Evolutionary conservation across 2,797 vertebrate genomes (phyloP), one percentile per base, ranked within the genome.

Genomic region (Chromobotia macracanthus): DNA sequence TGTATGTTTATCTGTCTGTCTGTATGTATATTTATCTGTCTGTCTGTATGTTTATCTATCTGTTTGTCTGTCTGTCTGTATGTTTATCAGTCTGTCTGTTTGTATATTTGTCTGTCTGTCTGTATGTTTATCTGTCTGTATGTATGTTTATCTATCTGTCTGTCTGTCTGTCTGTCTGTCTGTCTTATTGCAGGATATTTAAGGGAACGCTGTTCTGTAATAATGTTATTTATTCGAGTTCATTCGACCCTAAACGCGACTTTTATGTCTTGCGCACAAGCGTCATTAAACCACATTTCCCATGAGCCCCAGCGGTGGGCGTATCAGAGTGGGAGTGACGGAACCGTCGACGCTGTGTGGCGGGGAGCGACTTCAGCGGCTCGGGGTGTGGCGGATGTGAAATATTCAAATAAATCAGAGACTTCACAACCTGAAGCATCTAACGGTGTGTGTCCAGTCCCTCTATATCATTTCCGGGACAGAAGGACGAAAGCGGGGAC

Each of bases 371-470:
- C 88, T 92, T 90, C 87, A 78, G 68, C 69, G 12, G 77, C 84
- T 80, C 83, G 92, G 94, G 94, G 93, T 92, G 94, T 94, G 93
- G 94, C 90, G 82, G 58, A 41, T 89, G 86, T 25, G 79, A 85
- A 90, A 74, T 44, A 58, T 21, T 82, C 86, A 87, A 87, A 88
- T 81, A 90, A 90, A 93, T 91, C 90, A 89, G 84, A 83, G 87
- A 69, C 86, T 81, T 81, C 55, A 83, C 79, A 76, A 81, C 90
- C 88, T 85, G 55, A 19, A 15, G 61, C 75, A 84, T 75, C 77
- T 35, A 73, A 75, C 82, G 80, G 83, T 68, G 56, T n/a, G 35
- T 28, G 8, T 2, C n/a, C n/a, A n/a, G n/a, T n/a, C n/a, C n/a
- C n/a, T n/a, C n/a, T n/a, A n/a, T n/a, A n/a, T n/a, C n/a, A n/a